Percentiles rank a stretch among this genome's conserved stretches.
Conservation (phyloP, 1,140 invertebrate species). For the Plutomurus gul region DNA sequence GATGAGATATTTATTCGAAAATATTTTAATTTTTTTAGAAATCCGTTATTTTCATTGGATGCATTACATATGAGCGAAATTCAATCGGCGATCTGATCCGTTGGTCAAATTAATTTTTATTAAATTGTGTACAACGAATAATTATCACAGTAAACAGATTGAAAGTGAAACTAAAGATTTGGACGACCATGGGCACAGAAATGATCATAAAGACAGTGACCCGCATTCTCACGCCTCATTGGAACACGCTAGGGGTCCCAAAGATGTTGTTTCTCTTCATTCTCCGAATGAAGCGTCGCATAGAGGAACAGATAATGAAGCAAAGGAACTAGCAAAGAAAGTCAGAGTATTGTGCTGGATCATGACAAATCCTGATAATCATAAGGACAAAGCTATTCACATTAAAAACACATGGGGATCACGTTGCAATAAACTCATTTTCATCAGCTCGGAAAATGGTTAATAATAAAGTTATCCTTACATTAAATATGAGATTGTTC, state of each 20-base stretch:
- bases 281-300: constrained; percentile 66
- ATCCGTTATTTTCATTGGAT: too few species aligned
- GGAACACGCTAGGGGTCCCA: constrained; percentile 62
- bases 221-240: constrained; percentile 66
- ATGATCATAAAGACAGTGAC: constrained; percentile 58
- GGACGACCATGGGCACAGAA: constrained; percentile 40
- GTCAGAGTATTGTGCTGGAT: constrained; percentile 55
- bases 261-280: constrained; percentile 61
- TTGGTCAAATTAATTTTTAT: too few species aligned
- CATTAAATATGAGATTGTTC: neutral
- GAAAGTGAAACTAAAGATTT: neutral
- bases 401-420: constrained; percentile 59
- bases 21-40: too few species aligned
- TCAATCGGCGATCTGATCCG: too few species aligned
- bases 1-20: too few species aligned
- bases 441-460: constrained; percentile 57
- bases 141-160: neutral
- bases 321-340: constrained; percentile 72
- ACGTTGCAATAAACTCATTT: constrained; percentile 59
- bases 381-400: constrained; percentile 53
- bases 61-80: neutral
- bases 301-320: constrained; percentile 64
- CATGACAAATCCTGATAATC: constrained; percentile 53
- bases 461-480: neutral
- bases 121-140: neutral